These are phyloP conservation scores for Empis stercorea DNA, from an alignment of 2,888 invertebrate genomes.

Conservation along the genomic window DNA sequence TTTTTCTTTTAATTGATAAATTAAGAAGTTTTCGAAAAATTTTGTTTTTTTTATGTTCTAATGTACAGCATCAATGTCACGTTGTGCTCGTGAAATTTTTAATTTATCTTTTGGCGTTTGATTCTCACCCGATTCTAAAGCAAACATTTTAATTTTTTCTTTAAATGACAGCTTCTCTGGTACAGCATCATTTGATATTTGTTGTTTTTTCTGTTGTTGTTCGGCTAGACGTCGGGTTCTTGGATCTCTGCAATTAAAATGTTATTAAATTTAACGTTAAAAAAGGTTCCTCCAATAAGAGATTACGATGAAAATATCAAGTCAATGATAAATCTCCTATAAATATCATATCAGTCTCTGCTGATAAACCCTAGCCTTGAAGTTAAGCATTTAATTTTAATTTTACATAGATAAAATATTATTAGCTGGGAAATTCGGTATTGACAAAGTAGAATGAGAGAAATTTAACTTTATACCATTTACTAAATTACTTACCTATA, in stretches of 20 bases:
- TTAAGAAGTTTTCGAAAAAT: too few species aligned
- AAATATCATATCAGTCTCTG: too few species aligned
- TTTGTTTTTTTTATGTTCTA: constrained; percentile 21
- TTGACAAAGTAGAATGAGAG: too few species aligned
- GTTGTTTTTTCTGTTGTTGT: constrained; percentile 50
- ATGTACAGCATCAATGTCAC: constrained; percentile 75
- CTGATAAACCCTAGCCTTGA: too few species aligned
- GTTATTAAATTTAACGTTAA: too few species aligned
- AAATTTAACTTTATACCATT: background rate
- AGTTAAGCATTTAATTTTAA: too few species aligned
- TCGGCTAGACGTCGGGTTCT: constrained; percentile 76
- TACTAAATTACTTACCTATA: constrained; percentile 53
- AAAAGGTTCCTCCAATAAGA: too few species aligned
- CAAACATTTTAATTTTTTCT: constrained; percentile 99
- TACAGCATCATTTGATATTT: constrained; percentile 38
- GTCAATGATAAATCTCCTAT: too few species aligned
- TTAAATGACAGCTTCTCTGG: constrained; percentile 93
- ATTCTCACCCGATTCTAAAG: constrained; percentile 87
- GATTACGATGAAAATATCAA: too few species aligned
- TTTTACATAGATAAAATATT: too few species aligned
- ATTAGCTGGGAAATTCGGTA: too few species aligned
- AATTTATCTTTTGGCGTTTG: constrained; percentile 89
- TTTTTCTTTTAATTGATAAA: too few species aligned
- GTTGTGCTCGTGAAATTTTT: constrained; percentile 89
- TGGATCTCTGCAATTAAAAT: constrained; percentile 56